Evolutionary conservation across 1,140 invertebrate genomes (phyloP).

Genomic region (Matsumurasca onukii): DNA sequence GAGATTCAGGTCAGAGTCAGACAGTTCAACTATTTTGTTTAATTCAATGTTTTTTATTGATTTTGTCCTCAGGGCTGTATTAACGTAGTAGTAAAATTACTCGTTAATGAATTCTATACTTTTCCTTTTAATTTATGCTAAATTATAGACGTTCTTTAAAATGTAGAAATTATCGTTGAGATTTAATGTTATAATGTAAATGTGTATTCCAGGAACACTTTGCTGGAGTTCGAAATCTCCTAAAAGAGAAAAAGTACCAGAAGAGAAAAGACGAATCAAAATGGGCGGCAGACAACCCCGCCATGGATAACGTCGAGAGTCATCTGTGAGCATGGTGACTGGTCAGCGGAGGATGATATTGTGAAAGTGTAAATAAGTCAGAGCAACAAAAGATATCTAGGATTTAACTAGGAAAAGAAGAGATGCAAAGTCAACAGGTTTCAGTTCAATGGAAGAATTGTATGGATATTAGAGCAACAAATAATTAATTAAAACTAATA

Average conservation of each 20-base stretch:
- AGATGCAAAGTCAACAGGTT: no score
- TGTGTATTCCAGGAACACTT: constrained; percentile 59
- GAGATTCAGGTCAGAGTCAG: constrained; percentile 56
- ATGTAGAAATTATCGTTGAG: background rate
- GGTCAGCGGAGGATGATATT: background rate
- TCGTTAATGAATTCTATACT: background rate
- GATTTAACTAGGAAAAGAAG: no score
- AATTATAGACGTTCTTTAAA: background rate
- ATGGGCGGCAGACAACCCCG: constrained; percentile 31
- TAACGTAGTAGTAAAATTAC: background rate
- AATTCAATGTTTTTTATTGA: constrained; percentile 37
- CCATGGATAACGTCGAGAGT: constrained; percentile 22
- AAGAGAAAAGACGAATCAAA: background rate
- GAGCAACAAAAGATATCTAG: no score
- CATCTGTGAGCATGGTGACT: constrained; percentile 16
- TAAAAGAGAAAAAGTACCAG: constrained; percentile 19
- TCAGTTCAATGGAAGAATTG: no score
- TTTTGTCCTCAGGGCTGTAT: background rate
- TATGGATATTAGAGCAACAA: no score
- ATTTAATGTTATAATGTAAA: background rate
- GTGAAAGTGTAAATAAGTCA: no score
- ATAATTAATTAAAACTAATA: no score
- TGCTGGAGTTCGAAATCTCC: constrained; percentile 56
- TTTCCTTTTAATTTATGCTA: background rate
- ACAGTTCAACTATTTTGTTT: constrained; percentile 48